Evolutionary conservation across 35 echinoderm and acorn worm genomes (phyloP), one percentile per base, ranked within the genome.

Genomic region (Apostichopus japonicus): DNA sequence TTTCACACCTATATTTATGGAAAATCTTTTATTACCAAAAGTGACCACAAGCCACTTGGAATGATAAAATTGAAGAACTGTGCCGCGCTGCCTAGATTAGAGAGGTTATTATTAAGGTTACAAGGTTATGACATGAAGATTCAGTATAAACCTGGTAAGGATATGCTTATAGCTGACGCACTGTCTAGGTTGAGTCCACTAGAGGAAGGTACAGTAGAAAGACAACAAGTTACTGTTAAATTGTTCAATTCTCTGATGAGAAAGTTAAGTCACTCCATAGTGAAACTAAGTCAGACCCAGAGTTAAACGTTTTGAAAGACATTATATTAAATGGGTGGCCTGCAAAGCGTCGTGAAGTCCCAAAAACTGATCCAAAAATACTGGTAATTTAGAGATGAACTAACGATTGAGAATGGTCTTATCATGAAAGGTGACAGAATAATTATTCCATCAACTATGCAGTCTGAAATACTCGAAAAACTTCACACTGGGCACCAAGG

Each of bases 341-440:
- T 23, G 93, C 61, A 33, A 80, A 73, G 54, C 8, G 27, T 15
- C 55, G 51, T n/a, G 15, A 81, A 14, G 55, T 91, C 14, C 91
- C 91, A 59, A 92, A 92, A 53, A 25, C 3, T 10, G 11, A 8
- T 70, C 5, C 91, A 51, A 92, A 6, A 71, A 24, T 92, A 72
- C 61, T 90, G 63, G 62, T 11, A 77, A 80, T 79, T 77, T 22
- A 16, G 92, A 56, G 80, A 53, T 25, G 77, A 92, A 56, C 22
- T 96, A 21, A 22, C 55, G 8, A 86, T 94, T 24, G 90, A 92
- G 23, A 77, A 96, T 53, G 93, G 93, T 55, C 62, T 97, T 24
- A 13, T 97, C 56, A 77, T 97, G 77, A 97, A 95, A 90, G 96
- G 96, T 53, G 87, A 93, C 5, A 80, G 93, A 93, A 90, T 97